Conservation (phyloP, 2,888 invertebrate genomes). For the Saturnia pavonia region DNA sequence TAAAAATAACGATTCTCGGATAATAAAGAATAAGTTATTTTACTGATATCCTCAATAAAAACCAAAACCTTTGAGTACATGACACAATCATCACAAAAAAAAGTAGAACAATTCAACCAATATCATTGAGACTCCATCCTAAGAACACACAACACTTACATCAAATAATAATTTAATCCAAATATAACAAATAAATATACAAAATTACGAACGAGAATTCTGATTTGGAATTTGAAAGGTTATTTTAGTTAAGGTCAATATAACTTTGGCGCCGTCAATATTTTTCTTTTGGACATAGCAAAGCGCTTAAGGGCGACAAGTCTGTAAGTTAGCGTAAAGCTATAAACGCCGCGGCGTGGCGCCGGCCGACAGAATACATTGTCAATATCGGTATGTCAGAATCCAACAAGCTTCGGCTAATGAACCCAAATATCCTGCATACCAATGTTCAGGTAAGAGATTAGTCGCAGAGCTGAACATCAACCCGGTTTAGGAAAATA, state of each 20-base stretch:
- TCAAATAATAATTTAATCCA: neutral
- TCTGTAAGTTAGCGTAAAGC: slow-evolving; percentile 41
- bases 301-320: slow-evolving; percentile 33
- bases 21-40: slow-evolving; percentile 1
- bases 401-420: slow-evolving; percentile 46
- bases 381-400: slow-evolving; percentile 57
- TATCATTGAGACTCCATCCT: neutral
- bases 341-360: no score
- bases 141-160: neutral
- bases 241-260: slow-evolving; percentile 29
- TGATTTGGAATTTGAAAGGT: slow-evolving; percentile 29
- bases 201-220: slow-evolving; percentile 22
- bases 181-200: slow-evolving; percentile 27
- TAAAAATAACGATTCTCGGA: neutral
- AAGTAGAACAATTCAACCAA: neutral
- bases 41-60: neutral
- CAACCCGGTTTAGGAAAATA: slow-evolving; percentile 6
- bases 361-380: slow-evolving; percentile 49
- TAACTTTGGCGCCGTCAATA: slow-evolving; percentile 31
- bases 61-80: neutral
- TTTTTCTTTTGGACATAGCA: slow-evolving; percentile 36
- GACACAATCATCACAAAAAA: neutral
- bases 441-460: slow-evolving; percentile 49
- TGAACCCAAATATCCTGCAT: slow-evolving; percentile 51
- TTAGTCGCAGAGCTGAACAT: slow-evolving; percentile 26